Base-by-base conservation (phyloP, 2,797 vertebrate species). In the Pelobates cultripes region DNA sequence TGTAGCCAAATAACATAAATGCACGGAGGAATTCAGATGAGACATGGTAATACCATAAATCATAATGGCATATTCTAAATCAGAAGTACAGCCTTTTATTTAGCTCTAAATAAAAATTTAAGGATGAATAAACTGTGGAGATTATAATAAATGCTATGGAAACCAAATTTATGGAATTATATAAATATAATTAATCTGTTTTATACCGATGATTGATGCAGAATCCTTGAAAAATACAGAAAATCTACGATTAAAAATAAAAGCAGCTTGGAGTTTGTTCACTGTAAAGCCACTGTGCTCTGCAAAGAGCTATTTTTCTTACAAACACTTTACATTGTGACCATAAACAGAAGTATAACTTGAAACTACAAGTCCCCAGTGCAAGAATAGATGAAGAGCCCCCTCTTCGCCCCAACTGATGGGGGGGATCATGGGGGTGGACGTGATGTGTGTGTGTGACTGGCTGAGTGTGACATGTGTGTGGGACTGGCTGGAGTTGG, bases 11-110 rank as follows among this genome's bases (percentile, higher is more conserved):
- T 64, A 64, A 73, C 4, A 73, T 14, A 53, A 40, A 73, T 7
- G 71, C 47, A 51, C 51, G 17, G 53, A 1, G 51, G 71, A 73
- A 73, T 73, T 73, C 51, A 73, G 43, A 57, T 12, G 17, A 73
- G 51, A 73, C 53, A 2, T 40, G 12, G 47, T 42, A n/a, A 13
- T 71, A 71, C 14, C 28, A n/a, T 73, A 73, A 73, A 73, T 73
- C 47, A 55, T 3, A 82, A 82, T 82, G 80, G 72, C 80, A 82
- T 73, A 17, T 66, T 64, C 66, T 71, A 73, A 45, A 78, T 75
- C 69, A 78, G 28, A 43, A 82, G 51, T 60, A 70, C 44, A 66
- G 43, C 17, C 71, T 73, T 77, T 57, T 82, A 82, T 68, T 82
- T 82, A 68, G 51, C 72, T 73, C 57, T 17, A 77, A 82, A 69